Evolutionary conservation across 2,888 invertebrate genomes (phyloP).

Genomic region (Drosophila histrio): DNA sequence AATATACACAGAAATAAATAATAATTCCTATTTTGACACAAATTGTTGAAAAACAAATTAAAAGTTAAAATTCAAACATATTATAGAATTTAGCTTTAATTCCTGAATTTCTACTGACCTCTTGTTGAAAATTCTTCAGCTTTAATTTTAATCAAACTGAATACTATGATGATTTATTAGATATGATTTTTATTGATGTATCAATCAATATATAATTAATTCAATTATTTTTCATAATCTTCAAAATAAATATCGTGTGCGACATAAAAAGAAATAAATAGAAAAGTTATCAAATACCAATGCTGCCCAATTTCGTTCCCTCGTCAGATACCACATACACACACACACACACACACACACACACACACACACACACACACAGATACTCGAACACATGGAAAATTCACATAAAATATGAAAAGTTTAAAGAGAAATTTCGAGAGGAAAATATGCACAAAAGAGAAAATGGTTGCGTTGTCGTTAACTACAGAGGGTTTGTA

Average conservation of each 20-base stretch:
- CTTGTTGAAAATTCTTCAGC: no score
- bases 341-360: neutral
- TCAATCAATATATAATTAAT: slow-evolving; percentile 2
- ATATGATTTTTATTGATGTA: neutral
- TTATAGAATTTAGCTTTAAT: no score
- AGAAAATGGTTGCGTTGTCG: neutral
- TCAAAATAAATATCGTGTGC: neutral
- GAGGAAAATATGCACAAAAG: neutral
- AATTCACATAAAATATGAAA: slow-evolving; percentile 1
- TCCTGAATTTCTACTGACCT: no score
- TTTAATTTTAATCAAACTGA: neutral
- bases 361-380: neutral
- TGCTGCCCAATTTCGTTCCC: neutral
- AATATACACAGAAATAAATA: no score
- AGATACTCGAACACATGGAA: neutral
- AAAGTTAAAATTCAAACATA: no score
- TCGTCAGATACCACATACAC: neutral
- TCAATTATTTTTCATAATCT: slow-evolving; percentile 1
- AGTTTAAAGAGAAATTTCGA: slow-evolving; percentile 11
- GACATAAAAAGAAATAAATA: neutral
- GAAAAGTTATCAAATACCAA: neutral
- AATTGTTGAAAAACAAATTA: no score
- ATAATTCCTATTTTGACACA: no score
- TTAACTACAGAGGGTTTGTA: neutral
- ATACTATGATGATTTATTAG: neutral